phyloP scores from a whole-genome alignment of 2,113 vertebrate species.

The Mus musculus region DNA sequence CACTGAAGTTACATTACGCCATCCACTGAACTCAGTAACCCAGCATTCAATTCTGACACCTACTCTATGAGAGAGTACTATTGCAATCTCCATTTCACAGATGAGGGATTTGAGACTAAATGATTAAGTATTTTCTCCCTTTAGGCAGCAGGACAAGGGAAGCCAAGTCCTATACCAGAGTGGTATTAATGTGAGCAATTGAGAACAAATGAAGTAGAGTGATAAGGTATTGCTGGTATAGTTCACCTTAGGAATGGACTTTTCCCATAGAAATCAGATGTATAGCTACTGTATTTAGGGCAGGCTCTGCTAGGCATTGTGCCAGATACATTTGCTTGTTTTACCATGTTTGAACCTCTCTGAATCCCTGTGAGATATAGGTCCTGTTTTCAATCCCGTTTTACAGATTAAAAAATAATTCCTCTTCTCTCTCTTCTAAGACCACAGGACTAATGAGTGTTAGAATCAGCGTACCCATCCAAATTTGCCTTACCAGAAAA shows the following conservation, averaged over 20 bases:
- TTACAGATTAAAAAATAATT: constrained; percentile 31
- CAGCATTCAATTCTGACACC: not conserved
- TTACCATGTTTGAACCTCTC: constrained; percentile 37
- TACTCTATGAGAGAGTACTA: not conserved
- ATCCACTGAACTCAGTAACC: not conserved
- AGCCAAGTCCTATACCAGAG: not conserved
- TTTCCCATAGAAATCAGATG: constrained; percentile 30
- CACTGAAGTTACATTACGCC: not conserved
- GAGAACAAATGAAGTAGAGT: not conserved
- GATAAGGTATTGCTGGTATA: not conserved
- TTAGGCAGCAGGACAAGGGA: not conserved
- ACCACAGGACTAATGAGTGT: not conserved
- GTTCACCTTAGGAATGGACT: constrained; percentile 14
- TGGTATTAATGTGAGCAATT: constrained; percentile 2
- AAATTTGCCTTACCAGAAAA: constrained; percentile 39
- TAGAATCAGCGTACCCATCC: not conserved
- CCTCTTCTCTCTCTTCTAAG: not conserved
- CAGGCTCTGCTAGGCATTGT: constrained; percentile 8
- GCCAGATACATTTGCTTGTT: not conserved
- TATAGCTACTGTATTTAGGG: constrained; percentile 21
- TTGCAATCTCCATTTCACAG: not conserved
- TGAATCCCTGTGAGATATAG: constrained; percentile 22
- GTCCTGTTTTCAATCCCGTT: constrained; percentile 28
- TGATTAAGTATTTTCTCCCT: not conserved
- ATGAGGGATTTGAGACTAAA: constrained; percentile 5